Base-by-base conservation (phyloP, 1,140 invertebrate species). In the Spodoptera frugiperda region DNA sequence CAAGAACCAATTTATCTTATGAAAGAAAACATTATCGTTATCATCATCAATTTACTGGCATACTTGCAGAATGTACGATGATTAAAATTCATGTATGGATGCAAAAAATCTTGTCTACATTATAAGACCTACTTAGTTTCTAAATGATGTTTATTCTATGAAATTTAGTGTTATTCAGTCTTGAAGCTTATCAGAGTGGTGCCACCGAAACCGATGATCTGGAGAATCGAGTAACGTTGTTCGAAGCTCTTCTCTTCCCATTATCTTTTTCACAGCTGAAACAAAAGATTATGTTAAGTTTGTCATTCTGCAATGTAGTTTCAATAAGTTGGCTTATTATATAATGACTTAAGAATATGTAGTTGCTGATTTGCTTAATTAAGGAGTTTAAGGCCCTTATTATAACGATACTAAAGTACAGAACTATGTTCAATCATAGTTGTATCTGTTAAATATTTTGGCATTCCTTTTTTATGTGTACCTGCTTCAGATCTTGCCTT, bases 121-220 rank as follows among this genome's bases (percentile, higher is more conserved):
- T 30, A 15, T 15, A 53, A 67, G 14, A 48, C 48, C 48, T 71
- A 71, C 53, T 71, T 71, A 71, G 54, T 48, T 53, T 46, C n/a
- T 70, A 49, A 46, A 74, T 33, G 39, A 75, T 63, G 46, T 51
- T 75, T 48, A 74, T 49, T 74, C 59, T 63, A 75, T 39, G 55
- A 12, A 53, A 65, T 75, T 73, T 75, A 65, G 17, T 65, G 15
- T 63, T 54, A 65, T 63, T 75, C 72, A 75, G 72, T 75, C 72
- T 75, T 75, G 57, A 75, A 75, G 48, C 59, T 65, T 75, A 25
- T 59, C 21, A 21, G 72, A 49, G 9, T 30, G 39, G 25, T 63
- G 57, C 57, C 59, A 53, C 21, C 72, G 11, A 54, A 75, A 53
- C 25, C 53, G 17, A 39, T 14, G 9, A 25, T n/a, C 39, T 44